Evolutionary conservation across 2,888 invertebrate genomes (phyloP).

Genomic region (Epinotia brunnichana): DNA sequence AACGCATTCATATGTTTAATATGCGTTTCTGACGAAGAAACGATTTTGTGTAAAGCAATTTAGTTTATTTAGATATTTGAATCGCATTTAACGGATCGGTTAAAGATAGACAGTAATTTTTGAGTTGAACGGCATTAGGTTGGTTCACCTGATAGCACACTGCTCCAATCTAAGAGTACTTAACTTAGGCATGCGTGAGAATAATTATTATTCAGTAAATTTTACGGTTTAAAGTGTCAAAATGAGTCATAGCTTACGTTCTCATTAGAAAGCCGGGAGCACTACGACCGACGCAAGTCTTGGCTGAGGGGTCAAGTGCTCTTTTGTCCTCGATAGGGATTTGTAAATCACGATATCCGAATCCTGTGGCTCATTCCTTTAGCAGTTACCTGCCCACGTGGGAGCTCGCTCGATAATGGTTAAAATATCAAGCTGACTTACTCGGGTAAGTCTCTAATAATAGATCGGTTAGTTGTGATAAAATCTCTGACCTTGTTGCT

Average conservation of each 20-base stretch:
- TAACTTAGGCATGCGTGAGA: no score
- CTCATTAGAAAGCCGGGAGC: constrained; percentile 54
- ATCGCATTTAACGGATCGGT: background rate
- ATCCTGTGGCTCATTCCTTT: constrained; percentile 2
- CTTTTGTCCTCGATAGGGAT: constrained; percentile 70
- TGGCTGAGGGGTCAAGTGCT: constrained; percentile 67
- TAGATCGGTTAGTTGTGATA: no score
- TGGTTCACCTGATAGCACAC: background rate
- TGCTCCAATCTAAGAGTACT: no score
- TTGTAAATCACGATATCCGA: constrained; percentile 56
- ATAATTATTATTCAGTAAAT: background rate
- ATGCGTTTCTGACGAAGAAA: no score
- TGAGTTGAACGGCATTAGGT: background rate
- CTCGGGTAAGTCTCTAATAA: no score
- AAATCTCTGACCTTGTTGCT: no score
- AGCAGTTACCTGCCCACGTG: background rate
- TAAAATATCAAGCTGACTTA: background rate
- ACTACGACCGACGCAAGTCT: constrained; percentile 48
- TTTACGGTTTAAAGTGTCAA: background rate
- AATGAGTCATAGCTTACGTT: constrained; percentile 48
- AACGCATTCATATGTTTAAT: no score
- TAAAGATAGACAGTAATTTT: background rate
- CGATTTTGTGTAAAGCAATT: background rate
- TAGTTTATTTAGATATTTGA: background rate
- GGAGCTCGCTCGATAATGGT: background rate